Conservation (phyloP, 2,797 vertebrate genomes). For the Cuniculus paca region DNA sequence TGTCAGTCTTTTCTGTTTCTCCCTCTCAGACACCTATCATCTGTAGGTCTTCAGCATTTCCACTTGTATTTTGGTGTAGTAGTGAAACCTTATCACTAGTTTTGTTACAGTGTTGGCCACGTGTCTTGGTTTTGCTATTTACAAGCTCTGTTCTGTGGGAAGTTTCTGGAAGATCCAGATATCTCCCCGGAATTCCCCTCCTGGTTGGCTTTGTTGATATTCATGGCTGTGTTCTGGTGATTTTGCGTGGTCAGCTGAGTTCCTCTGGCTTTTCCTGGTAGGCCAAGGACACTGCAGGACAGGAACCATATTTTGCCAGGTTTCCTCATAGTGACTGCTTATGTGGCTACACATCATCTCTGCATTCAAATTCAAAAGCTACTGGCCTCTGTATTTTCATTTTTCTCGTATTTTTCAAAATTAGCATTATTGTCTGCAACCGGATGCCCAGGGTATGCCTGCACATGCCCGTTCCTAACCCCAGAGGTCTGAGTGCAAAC, state of each 20-base stretch:
- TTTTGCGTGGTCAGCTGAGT: background rate
- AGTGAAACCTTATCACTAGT: background rate
- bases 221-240: background rate
- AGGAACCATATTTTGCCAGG: background rate
- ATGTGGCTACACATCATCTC: background rate
- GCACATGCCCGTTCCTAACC: background rate
- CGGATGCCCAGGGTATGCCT: background rate
- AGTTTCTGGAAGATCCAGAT: background rate
- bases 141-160: background rate
- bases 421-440: slow-evolving; percentile 10
- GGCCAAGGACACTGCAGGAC: background rate
- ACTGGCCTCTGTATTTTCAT: background rate
- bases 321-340: background rate
- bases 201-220: background rate
- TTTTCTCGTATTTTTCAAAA: slow-evolving; percentile 18
- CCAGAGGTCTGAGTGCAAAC: background rate
- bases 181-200: background rate
- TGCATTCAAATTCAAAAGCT: background rate
- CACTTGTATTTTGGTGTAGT: background rate
- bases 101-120: background rate
- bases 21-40: background rate
- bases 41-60: background rate
- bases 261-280: background rate
- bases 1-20: no score
- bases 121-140: background rate